Conservation (phyloP, 2,888 invertebrate genomes). For the Pseudococcus viburni region DNA sequence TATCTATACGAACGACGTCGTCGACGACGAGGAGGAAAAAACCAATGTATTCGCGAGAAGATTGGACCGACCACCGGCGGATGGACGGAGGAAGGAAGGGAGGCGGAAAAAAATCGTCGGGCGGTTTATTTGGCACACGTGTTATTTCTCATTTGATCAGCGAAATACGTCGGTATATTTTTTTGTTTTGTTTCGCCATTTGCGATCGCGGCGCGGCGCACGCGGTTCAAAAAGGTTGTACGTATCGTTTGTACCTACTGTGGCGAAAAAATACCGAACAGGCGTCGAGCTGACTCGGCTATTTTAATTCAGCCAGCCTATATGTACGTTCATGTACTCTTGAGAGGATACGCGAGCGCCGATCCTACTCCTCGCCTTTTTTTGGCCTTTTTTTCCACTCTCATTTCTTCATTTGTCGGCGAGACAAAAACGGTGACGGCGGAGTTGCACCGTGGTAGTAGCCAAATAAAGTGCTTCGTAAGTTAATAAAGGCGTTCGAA, state of each 20-base stretch:
- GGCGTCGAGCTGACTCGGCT: neutral
- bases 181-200: neutral
- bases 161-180: conserved; percentile 12
- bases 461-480: neutral
- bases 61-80: no score
- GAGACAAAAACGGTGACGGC: neutral
- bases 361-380: no score
- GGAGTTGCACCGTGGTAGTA: neutral
- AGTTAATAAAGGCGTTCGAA: neutral
- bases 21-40: neutral
- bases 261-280: conserved; percentile 1
- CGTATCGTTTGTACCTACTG: no score
- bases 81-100: neutral
- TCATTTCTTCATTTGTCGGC: neutral
- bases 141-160: conserved; percentile 40
- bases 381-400: neutral
- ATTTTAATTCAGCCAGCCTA: neutral
- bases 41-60: neutral
- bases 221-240: no score
- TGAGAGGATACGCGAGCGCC: no score
- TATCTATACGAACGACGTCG: no score
- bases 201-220: neutral
- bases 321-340: neutral
- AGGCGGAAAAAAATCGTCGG: neutral
- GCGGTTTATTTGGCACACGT: conserved; percentile 46